Evolutionary conservation across 2,888 invertebrate genomes (phyloP).

Genomic region (Pandemis heparana): DNA sequence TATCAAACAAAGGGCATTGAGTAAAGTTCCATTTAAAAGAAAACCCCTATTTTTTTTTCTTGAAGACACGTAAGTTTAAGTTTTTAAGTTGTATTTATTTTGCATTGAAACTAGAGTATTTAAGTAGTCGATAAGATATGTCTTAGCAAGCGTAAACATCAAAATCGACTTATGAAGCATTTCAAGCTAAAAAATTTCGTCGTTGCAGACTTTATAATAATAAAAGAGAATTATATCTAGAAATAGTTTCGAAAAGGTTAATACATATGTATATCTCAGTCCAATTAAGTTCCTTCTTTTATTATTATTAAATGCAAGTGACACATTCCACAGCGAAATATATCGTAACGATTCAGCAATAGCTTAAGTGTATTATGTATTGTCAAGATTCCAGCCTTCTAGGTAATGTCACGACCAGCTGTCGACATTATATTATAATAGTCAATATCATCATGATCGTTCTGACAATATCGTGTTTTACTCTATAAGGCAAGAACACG

Average conservation of each 20-base stretch:
- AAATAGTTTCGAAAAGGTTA: not conserved
- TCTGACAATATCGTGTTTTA: slow-evolving; percentile 15
- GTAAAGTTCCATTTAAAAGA: not conserved
- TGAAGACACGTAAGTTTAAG: not conserved
- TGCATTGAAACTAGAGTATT: not conserved
- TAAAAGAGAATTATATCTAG: not conserved
- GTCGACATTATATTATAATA: slow-evolving; percentile 16
- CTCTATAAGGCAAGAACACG: slow-evolving; percentile 21
- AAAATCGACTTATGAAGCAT: slow-evolving; percentile 8
- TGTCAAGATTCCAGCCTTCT: slow-evolving; percentile 8
- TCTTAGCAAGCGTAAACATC: not conserved
- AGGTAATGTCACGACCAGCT: not conserved
- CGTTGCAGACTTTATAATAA: not conserved
- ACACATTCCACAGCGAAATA: not conserved
- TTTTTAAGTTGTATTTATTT: not conserved
- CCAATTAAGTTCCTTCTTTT: not conserved
- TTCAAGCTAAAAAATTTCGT: slow-evolving; percentile 24
- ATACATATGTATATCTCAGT: slow-evolving; percentile 1
- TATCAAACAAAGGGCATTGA: not conserved
- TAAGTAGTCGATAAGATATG: slow-evolving; percentile 1
- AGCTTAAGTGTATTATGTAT: not conserved
- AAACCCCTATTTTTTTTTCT: not conserved
- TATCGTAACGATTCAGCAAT: not conserved
- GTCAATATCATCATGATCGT: slow-evolving; percentile 41
- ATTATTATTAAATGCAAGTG: not conserved